Percentiles rank a stretch among this genome's conserved stretches.
Conservation (phyloP, 1,140 invertebrate genomes). For the Periplaneta americana region DNA sequence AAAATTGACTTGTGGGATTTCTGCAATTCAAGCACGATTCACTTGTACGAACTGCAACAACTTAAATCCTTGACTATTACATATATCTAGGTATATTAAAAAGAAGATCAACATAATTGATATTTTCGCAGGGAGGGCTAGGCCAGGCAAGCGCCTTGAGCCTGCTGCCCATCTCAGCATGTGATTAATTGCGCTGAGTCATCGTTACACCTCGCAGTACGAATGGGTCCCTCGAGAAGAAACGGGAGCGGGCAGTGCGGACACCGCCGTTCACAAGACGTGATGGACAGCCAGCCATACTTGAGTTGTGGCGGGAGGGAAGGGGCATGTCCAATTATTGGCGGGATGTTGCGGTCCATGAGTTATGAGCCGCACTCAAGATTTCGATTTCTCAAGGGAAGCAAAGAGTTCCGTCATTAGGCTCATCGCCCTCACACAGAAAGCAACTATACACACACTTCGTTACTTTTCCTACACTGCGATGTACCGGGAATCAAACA, state of each 20-base stretch:
- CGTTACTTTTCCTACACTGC: no score
- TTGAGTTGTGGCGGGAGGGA: no score
- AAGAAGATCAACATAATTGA: neutral
- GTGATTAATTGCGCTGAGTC: neutral
- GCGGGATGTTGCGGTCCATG: neutral
- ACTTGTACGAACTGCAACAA: no score
- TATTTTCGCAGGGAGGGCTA: neutral
- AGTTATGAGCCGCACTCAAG: neutral
- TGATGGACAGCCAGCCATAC: neutral
- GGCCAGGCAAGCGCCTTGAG: no score
- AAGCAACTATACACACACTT: no score
- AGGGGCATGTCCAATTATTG: neutral
- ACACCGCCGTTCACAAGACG: neutral
- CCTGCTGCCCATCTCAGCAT: no score
- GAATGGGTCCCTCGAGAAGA: neutral
- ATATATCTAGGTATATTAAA: neutral
- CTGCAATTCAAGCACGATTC: no score
- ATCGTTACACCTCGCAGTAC: neutral
- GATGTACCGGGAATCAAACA: no score
- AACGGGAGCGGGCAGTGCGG: neutral
- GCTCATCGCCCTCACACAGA: no score
- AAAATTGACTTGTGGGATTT: no score
- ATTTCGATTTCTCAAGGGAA: neutral
- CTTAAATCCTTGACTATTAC: no score
- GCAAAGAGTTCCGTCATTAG: neutral